Percentiles rank a stretch among this genome's conserved stretches.
phyloP scores from a whole-genome alignment of 2,888 invertebrate species.

The Trichogramma dendrolimi region DNA sequence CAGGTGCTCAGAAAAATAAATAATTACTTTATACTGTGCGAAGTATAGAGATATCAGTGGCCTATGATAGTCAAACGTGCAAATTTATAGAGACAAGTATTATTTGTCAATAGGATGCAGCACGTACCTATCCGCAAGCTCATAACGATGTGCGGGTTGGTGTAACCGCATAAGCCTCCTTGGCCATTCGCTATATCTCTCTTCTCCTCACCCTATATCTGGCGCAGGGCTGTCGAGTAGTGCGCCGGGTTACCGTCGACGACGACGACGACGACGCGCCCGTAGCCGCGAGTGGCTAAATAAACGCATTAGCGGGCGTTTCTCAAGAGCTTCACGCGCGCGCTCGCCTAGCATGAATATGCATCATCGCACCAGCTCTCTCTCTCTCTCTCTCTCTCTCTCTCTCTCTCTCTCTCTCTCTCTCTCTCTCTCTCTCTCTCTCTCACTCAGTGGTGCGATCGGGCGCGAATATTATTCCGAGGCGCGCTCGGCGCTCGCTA shows the following conservation, averaged over 20 bases:
- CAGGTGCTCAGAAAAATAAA: too few species aligned
- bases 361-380: neutral
- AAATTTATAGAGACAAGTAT: too few species aligned
- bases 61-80: too few species aligned
- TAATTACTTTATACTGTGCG: too few species aligned
- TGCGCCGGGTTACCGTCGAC: too few species aligned
- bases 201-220: too few species aligned
- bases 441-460: neutral
- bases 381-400: neutral
- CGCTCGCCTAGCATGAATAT: neutral
- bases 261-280: constrained; percentile 4
- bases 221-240: too few species aligned
- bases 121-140: neutral
- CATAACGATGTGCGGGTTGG: constrained; percentile 5
- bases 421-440: constrained; percentile 8
- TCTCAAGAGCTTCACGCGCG: neutral
- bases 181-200: too few species aligned
- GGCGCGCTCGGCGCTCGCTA: neutral
- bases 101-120: neutral
- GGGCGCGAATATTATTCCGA: neutral
- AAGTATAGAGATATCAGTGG: too few species aligned
- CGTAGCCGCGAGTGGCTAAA: constrained; percentile 29
- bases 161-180: constrained; percentile 12
- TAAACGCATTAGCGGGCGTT: constrained; percentile 32
- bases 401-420: neutral